These are phyloP conservation scores for Encarsia formosa DNA, from an alignment of 2,888 invertebrate species.

Conservation along the genomic window DNA sequence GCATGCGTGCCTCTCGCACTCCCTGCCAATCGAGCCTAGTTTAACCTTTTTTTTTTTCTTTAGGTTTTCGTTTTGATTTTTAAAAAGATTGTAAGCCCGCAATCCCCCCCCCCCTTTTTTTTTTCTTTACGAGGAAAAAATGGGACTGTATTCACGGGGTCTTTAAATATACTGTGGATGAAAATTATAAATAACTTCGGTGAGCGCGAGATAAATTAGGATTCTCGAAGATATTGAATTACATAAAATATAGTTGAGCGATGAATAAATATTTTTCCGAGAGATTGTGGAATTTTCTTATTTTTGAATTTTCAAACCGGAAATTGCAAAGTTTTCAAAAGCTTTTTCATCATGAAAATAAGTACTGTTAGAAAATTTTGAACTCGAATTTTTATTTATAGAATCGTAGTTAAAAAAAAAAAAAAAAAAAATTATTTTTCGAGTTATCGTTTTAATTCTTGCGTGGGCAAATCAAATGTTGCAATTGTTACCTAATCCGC, in stretches of 20 bases:
- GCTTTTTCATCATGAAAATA: too few relatives aligned
- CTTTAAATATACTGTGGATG: slow-evolving; percentile 16
- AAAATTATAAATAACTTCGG: slow-evolving; percentile 19
- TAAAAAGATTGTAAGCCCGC: neutral
- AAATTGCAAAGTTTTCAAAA: too few relatives aligned
- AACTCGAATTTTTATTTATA: too few relatives aligned
- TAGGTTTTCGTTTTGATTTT: neutral
- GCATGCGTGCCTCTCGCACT: neutral
- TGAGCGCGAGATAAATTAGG: slow-evolving; percentile 12
- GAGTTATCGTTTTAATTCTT: too few relatives aligned
- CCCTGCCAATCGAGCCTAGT: neutral
- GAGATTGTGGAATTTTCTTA: too few relatives aligned
- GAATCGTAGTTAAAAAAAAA: too few relatives aligned
- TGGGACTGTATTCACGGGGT: slow-evolving; percentile 6
- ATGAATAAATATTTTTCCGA: too few relatives aligned
- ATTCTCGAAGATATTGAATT: slow-evolving; percentile 19
- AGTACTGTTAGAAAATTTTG: too few relatives aligned
- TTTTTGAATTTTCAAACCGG: too few relatives aligned
- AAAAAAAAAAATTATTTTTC: too few relatives aligned
- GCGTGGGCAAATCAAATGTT: too few relatives aligned
- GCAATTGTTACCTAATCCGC: too few relatives aligned
- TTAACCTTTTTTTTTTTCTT: neutral
- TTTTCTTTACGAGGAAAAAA: neutral
- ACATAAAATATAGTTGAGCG: slow-evolving; percentile 6
- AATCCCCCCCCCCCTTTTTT: neutral